Evolutionary conservation across 1,140 invertebrate species (phyloP).

Genomic region (Diorhabda elongata): DNA sequence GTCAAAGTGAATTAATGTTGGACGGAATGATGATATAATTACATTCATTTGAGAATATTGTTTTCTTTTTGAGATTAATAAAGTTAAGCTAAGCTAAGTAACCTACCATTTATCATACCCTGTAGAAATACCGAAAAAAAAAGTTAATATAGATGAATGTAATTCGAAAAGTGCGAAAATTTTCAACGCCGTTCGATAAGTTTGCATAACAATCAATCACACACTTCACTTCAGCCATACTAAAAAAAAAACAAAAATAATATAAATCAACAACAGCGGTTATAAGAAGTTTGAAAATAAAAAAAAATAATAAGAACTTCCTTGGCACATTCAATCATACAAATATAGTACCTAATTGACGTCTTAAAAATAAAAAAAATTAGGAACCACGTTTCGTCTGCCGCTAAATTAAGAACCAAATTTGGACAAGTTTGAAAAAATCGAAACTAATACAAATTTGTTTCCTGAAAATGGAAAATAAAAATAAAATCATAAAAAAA

Average conservation of each 20-base stretch:
- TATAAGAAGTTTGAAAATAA: constrained; percentile 21
- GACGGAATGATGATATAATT: no score
- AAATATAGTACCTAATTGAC: constrained; percentile 21
- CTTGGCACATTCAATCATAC: constrained; percentile 36
- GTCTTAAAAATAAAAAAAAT: constrained; percentile 26
- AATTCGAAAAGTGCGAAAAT: background rate
- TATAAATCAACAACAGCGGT: constrained; percentile 21
- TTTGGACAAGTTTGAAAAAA: constrained; percentile 27
- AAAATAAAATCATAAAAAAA: constrained; percentile 11
- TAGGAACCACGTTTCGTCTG: constrained; percentile 42
- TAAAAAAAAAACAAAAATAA: constrained; percentile 20
- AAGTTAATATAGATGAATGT: no score
- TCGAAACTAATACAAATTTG: constrained; percentile 25
- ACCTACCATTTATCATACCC: no score
- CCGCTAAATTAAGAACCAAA: constrained; percentile 29
- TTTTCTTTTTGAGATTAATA: no score
- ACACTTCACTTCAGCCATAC: constrained; percentile 3
- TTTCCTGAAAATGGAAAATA: constrained; percentile 3
- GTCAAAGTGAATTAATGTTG: no score
- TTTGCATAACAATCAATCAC: constrained; percentile 14
- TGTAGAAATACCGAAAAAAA: no score
- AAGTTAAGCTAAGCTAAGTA: no score
- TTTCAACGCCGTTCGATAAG: constrained; percentile 6
- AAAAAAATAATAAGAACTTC: constrained; percentile 10
- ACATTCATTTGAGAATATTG: no score